Percentiles rank a stretch among this genome's conserved stretches.
These are phyloP conservation scores for Penaeus indicus DNA, from an alignment of 1,140 invertebrate species.

Conservation along the genomic window DNA sequence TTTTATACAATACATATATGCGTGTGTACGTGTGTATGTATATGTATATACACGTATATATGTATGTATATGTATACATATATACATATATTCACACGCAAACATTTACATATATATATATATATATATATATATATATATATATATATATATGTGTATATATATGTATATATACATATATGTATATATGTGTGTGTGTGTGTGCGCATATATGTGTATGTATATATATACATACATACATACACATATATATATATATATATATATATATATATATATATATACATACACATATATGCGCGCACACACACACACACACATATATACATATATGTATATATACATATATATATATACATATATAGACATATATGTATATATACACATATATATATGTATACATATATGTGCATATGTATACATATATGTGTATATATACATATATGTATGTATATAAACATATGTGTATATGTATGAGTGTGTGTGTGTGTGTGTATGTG, in stretches of 20 bases:
- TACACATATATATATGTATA: neutral
- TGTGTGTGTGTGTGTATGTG: neutral
- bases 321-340: neutral
- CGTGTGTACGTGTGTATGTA: neutral
- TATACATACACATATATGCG: neutral
- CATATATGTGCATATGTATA: neutral
- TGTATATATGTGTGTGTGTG: neutral
- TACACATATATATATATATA: conserved; percentile 19
- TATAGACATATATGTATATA: neutral
- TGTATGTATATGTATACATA: neutral
- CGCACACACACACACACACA: neutral
- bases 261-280: conserved; percentile 3
- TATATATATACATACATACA: neutral
- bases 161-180: neutral
- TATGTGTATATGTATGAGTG: neutral
- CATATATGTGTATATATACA: neutral
- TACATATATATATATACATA: conserved; percentile 1
- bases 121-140: neutral
- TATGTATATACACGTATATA: conserved; percentile 35
- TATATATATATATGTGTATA: neutral
- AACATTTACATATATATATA: no score
- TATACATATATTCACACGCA: neutral
- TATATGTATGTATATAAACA: neutral
- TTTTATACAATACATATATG: conserved; percentile 24
- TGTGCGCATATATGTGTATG: neutral